Conservation (phyloP, 2,797 vertebrate genomes). For the Jordanella pulchra region DNA sequence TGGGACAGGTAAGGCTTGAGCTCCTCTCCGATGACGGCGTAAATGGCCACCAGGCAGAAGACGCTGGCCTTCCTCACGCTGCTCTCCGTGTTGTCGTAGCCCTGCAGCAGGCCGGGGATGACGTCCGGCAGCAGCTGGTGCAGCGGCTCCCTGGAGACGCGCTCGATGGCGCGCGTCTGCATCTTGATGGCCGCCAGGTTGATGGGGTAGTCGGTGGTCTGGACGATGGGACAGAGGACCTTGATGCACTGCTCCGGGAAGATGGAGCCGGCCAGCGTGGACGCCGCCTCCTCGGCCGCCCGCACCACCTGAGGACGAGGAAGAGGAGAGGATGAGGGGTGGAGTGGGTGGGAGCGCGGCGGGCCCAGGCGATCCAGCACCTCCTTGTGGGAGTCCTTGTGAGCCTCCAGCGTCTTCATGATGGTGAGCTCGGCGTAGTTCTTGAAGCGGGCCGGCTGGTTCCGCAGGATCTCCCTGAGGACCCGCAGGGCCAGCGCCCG, state of each 20-base stretch:
- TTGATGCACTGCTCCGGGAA: constrained; percentile 98
- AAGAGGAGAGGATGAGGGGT: not conserved
- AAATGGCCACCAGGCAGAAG: constrained; percentile 97
- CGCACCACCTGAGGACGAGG: constrained; percentile 86
- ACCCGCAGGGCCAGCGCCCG: constrained; percentile 93
- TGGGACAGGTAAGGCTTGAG: constrained; percentile 96
- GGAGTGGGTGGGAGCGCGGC: not conserved
- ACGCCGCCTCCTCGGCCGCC: constrained; percentile 94
- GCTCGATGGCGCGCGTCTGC: constrained; percentile 96
- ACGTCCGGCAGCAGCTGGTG: constrained; percentile 92
- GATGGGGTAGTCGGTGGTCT: constrained; percentile 98
- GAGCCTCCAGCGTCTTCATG: constrained; percentile 99
- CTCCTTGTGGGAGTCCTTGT: constrained; percentile 99
- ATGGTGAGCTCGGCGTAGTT: constrained; percentile 98
- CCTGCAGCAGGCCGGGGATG: constrained; percentile 95
- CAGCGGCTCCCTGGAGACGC: constrained; percentile 91
- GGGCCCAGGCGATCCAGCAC: constrained; percentile 57
- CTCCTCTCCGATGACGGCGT: constrained; percentile 98
- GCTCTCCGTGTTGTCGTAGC: constrained; percentile 98
- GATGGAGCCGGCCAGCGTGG: constrained; percentile 92
- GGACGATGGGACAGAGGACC: constrained; percentile 96
- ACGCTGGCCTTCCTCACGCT: constrained; percentile 98
- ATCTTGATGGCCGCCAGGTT: constrained; percentile 99
- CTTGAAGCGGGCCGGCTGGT: constrained; percentile 96
- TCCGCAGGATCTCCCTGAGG: constrained; percentile 93